A percentile compares a stretch with the other conserved stretches of the same genome.
phyloP scores from a whole-genome alignment of 2,797 vertebrate genomes.

The Glossophaga mutica region DNA sequence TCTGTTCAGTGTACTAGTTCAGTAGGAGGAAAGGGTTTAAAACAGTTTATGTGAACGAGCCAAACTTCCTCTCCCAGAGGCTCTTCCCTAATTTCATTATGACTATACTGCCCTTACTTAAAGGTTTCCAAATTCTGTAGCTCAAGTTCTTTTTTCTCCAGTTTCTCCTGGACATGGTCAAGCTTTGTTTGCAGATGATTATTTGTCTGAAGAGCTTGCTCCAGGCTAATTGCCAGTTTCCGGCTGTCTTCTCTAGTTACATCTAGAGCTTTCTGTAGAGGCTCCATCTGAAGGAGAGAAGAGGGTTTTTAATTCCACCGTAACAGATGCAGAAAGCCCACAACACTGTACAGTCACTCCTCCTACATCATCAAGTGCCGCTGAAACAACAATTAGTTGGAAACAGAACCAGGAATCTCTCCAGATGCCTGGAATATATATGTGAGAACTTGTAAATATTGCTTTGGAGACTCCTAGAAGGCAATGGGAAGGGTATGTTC shows the following conservation, averaged over 20 bases:
- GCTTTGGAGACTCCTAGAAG: not conserved
- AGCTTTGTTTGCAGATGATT: slow-evolving; percentile 75
- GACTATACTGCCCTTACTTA: slow-evolving; percentile 69
- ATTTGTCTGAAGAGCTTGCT: slow-evolving; percentile 79
- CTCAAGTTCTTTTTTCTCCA: slow-evolving; percentile 76
- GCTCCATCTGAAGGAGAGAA: slow-evolving; percentile 75
- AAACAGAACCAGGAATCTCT: not conserved
- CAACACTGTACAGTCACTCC: not conserved
- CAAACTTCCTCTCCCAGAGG: not conserved
- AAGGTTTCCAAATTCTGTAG: slow-evolving; percentile 70
- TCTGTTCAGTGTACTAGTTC: not conserved
- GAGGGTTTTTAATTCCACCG: not conserved
- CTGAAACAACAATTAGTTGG: not conserved
- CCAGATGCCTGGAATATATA: not conserved
- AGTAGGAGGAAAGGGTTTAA: not conserved
- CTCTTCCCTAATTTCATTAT: not conserved
- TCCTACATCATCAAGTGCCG: not conserved
- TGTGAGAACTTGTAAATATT: not conserved
- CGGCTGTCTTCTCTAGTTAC: slow-evolving; percentile 78
- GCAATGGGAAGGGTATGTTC: not conserved
- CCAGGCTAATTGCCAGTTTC: slow-evolving; percentile 77
- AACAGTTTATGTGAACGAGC: not conserved
- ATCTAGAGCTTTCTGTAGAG: slow-evolving; percentile 78
- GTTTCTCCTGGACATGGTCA: slow-evolving; percentile 68
- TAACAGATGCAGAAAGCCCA: not conserved